A percentile compares a stretch with the other conserved stretches of the same genome.
Conservation (phyloP, 2,113 vertebrate species). For the Charina bottae region DNA sequence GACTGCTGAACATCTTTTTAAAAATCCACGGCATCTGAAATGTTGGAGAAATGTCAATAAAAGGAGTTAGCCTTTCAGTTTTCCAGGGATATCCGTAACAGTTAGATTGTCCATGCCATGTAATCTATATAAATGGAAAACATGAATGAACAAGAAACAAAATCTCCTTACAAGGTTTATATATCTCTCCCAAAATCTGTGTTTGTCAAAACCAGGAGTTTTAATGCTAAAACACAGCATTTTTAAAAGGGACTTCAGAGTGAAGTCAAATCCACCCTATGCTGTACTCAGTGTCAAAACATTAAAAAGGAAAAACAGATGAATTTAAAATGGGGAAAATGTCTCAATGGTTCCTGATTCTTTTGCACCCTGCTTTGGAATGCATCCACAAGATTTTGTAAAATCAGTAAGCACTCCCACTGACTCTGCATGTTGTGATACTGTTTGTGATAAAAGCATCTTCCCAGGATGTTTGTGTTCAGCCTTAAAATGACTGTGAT, state of each 20-base stretch:
- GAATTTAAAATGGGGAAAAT: not conserved
- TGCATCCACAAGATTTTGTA: not conserved
- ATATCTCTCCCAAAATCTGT: constrained; percentile 48
- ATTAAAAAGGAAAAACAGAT: not conserved
- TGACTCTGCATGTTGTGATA: constrained; percentile 69
- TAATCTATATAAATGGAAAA: constrained; percentile 38
- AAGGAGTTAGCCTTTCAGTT: constrained; percentile 57
- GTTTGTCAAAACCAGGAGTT: constrained; percentile 55
- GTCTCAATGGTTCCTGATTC: constrained; percentile 28
- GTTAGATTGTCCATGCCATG: constrained; percentile 42
- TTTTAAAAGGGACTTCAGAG: constrained; percentile 54
- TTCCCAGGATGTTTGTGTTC: constrained; percentile 64
- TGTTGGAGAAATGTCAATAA: constrained; percentile 49
- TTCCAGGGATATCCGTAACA: constrained; percentile 54
- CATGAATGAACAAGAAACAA: constrained; percentile 31
- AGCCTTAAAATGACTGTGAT: constrained; percentile 66
- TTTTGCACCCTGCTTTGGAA: not conserved
- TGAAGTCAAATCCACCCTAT: constrained; percentile 56
- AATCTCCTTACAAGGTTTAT: constrained; percentile 51
- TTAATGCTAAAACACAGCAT: constrained; percentile 54
- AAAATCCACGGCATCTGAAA: constrained; percentile 36
- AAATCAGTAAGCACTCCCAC: constrained; percentile 9
- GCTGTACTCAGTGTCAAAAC: constrained; percentile 62
- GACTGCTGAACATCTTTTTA: constrained; percentile 38
- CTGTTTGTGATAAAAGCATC: constrained; percentile 55